Conservation (phyloP, 2,888 invertebrate species). For the Idaea biselata region DNA sequence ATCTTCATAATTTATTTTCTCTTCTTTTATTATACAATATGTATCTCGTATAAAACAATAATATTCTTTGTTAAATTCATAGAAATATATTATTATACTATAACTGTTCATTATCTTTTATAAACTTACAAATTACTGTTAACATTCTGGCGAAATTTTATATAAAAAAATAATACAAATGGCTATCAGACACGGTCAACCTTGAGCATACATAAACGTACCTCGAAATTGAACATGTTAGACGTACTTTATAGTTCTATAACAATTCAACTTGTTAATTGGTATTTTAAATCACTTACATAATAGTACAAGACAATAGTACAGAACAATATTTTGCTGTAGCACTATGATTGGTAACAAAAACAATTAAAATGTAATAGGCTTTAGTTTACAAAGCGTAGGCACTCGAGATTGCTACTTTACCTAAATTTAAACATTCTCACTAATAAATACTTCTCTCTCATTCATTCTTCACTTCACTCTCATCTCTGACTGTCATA, state of each 20-base stretch:
- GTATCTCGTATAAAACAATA: slow-evolving; percentile 76
- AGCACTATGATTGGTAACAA: slow-evolving; percentile 77
- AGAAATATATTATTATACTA: slow-evolving; percentile 81
- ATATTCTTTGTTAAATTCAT: slow-evolving; percentile 80
- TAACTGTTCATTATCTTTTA: slow-evolving; percentile 75
- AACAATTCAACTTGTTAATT: slow-evolving; percentile 80
- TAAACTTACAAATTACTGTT: slow-evolving; percentile 79
- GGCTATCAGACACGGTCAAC: slow-evolving; percentile 35
- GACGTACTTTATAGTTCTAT: slow-evolving; percentile 50
- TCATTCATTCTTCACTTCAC: slow-evolving; percentile 40
- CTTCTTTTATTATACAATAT: slow-evolving; percentile 75
- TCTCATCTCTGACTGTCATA: slow-evolving; percentile 42
- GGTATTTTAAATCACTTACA: slow-evolving; percentile 72
- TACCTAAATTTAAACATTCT: slow-evolving; percentile 73
- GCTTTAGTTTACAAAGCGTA: slow-evolving; percentile 80
- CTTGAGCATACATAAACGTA: slow-evolving; percentile 17
- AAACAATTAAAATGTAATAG: slow-evolving; percentile 74
- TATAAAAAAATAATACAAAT: slow-evolving; percentile 79
- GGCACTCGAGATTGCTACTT: slow-evolving; percentile 81
- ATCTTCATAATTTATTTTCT: slow-evolving; percentile 79
- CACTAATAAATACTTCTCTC: slow-evolving; percentile 77
- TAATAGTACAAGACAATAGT: slow-evolving; percentile 73
- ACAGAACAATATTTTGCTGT: slow-evolving; percentile 67
- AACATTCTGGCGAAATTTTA: slow-evolving; percentile 76
- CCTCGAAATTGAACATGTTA: slow-evolving; percentile 37